Evolutionary conservation across 2,797 vertebrate species (phyloP).

Genomic region (Discoglossus pictus): DNA sequence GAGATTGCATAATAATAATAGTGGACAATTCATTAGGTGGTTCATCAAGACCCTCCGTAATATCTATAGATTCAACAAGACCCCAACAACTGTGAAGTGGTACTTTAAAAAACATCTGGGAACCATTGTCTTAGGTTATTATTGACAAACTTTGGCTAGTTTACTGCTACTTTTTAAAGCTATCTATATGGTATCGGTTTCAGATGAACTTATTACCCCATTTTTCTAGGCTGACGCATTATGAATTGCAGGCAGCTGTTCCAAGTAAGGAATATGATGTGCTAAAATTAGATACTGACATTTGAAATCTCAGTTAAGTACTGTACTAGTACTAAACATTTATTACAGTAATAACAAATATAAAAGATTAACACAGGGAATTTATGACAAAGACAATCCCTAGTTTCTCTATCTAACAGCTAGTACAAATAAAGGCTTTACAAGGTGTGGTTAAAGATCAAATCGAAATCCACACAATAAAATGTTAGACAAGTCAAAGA

Average conservation of each 20-base stretch:
- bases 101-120: no score
- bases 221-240: neutral
- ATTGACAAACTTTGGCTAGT: no score
- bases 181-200: no score
- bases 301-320: constrained; percentile 18
- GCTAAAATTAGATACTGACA: constrained; percentile 19
- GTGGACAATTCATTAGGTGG: no score
- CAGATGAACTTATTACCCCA: neutral
- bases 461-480: constrained; percentile 12
- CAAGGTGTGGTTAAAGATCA: constrained; percentile 12
- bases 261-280: neutral
- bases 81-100: no score
- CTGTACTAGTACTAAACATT: constrained; percentile 29
- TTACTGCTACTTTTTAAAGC: no score
- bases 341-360: constrained; percentile 18
- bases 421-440: constrained; percentile 10
- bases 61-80: no score
- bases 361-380: constrained; percentile 18
- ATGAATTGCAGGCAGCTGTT: constrained; percentile 10
- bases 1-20: no score
- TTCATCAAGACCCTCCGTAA: no score
- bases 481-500: no score
- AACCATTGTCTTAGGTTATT: no score
- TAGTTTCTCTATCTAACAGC: constrained; percentile 13
- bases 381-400: constrained; percentile 12